Evolutionary conservation across 2,797 vertebrate species (phyloP), one percentile per base, ranked within the genome.

Genomic region (Cheirogaleus major): DNA sequence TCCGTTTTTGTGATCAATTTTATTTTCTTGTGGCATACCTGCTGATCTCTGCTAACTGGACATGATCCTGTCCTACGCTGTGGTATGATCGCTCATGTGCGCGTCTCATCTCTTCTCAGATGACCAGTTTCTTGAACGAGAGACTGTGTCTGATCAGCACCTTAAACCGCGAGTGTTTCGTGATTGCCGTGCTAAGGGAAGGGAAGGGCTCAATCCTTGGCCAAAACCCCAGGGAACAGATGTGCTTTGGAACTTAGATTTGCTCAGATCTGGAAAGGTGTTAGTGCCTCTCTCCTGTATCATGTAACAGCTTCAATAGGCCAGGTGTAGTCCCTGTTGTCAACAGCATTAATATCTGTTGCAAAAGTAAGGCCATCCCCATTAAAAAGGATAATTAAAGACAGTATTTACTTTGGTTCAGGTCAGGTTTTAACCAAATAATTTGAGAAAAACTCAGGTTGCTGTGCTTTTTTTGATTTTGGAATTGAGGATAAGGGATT

Each of bases 1-100:
- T 8, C 22, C 1, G 0, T 25, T 17, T 50, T 48, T 30, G 18
- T 25, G 76, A 1, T 27, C 41, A 13, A 0, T n/a, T 43, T 4
- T 1, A 30, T 5, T 20, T 88, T 23, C 55, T 32, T 1, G 4
- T 2, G 25, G 50, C 4, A 41, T 38, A 30, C 15, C 27, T 3
- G 2, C 3, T 1, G 2, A 17, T n/a, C 2, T 78, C 50, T 50
- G 41, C 10, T 22, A 43, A 15, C 35, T 80, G 55, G 50, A 76
- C 7, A 7, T 2, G 27, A 14, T 6, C 0, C 0, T 5, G 20
- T 35, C 22, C 52, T 8, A 1, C 43, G 38, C 9, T 30, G 32
- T 35, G 8, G 35, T 5, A 7, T 50, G 65, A 45, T 2, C 12
- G 4, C 20, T 11, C 43, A 2, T 32, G 41, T 12, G n/a, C 4